These are phyloP conservation scores for Aphidius ervi DNA, from an alignment of 1,140 invertebrate genomes.

Conservation along the genomic window DNA sequence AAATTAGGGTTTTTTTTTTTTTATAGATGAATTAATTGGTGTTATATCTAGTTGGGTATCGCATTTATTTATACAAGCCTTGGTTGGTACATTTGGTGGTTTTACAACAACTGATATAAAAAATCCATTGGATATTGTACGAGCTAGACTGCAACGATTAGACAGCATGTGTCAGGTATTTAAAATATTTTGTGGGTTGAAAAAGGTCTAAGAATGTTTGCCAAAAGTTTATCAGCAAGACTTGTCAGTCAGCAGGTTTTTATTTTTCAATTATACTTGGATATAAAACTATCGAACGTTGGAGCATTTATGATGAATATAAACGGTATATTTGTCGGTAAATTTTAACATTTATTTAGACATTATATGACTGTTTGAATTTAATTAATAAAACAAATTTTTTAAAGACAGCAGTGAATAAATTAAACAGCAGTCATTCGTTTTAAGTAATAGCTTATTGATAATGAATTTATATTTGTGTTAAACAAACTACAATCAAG, in stretches of 20 bases:
- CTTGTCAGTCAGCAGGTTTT: conserved; percentile 85
- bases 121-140: conserved; percentile 89
- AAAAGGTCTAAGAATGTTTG: conserved; percentile 77
- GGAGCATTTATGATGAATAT: conserved; percentile 82
- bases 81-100: no score
- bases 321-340: conserved; percentile 76
- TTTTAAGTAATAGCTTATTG: no score
- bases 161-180: conserved; percentile 77
- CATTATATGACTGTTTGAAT: no score
- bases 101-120: conserved; percentile 89
- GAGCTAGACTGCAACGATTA: conserved; percentile 81
- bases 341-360: not conserved
- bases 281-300: conserved; percentile 91
- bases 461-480: no score
- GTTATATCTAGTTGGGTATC: conserved; percentile 73
- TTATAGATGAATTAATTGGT: no score
- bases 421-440: no score
- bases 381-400: no score
- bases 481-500: no score
- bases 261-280: conserved; percentile 91
- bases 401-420: no score
- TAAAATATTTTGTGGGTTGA: conserved; percentile 71
- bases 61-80: conserved; percentile 80
- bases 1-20: no score
- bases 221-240: conserved; percentile 87